Conservation (phyloP, 2,113 vertebrate genomes). For the Mesocricetus auratus region DNA sequence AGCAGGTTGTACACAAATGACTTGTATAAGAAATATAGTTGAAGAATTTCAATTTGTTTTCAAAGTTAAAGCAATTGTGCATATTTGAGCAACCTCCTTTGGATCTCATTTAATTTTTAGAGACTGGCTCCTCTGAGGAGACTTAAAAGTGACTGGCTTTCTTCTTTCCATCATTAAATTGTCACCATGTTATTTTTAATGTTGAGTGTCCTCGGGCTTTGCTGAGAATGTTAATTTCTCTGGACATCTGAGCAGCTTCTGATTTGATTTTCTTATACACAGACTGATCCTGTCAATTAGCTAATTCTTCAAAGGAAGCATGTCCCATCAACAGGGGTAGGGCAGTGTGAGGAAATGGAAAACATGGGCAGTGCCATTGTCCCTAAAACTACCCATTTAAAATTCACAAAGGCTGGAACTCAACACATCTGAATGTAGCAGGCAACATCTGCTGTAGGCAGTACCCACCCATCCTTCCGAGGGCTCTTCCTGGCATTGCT, state of each 20-base stretch:
- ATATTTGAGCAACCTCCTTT: constrained; percentile 35
- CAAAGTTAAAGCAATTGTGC: constrained; percentile 58
- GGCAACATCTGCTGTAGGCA: not conserved
- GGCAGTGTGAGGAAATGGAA: not conserved
- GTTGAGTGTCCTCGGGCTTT: constrained; percentile 51
- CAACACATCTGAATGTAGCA: not conserved
- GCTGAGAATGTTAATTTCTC: constrained; percentile 63
- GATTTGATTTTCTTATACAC: constrained; percentile 40
- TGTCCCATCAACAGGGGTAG: not conserved
- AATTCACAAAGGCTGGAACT: not conserved
- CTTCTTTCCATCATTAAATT: constrained; percentile 42
- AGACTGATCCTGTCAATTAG: not conserved
- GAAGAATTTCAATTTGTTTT: constrained; percentile 34
- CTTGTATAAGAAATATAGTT: not conserved
- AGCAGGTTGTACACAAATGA: not conserved
- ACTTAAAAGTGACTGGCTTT: constrained; percentile 54
- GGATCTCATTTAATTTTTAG: constrained; percentile 55
- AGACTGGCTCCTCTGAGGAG: constrained; percentile 42
- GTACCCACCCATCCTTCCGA: not conserved
- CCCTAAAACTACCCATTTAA: not conserved
- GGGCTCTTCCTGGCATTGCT: not conserved
- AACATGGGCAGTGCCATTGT: not conserved
- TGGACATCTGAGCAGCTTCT: constrained; percentile 22
- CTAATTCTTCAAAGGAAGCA: constrained; percentile 45
- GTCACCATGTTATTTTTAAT: constrained; percentile 62